Base-by-base conservation (phyloP, 2,113 vertebrate species). In the Anolis sagrei region DNA sequence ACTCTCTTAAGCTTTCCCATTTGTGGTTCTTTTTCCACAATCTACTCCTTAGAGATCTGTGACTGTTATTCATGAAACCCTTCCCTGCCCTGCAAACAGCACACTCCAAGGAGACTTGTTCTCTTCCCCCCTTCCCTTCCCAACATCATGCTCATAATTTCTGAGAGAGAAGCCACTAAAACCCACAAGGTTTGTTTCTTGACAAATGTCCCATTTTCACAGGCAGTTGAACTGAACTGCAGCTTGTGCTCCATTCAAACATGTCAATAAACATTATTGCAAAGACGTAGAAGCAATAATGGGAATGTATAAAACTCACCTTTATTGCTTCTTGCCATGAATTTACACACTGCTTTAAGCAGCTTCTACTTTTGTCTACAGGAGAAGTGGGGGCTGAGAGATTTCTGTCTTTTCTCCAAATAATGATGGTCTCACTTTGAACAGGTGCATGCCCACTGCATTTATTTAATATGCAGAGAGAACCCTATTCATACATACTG, bases 221-320 rank as follows among this genome's bases (percentile, higher is more conserved):
- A 96, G 96, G 91, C 96, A 96, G 95, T 96, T 97, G 95, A 96
- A 96, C 95, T 49, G 91, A 96, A 93, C 94, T 97, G 95, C 94
- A 95, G 95, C 95, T 95, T 95, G 94, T 95, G 95, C 95, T 96
- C 92, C 87, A 0, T 93, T 97, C 95, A 96, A 92, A 97, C 95
- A 95, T 96, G 94, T 97, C 96, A 97, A 96, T 97, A 97, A 97
- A 97, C 96, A 95, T 97, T 96, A 96, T 96, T 96, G 94, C 96
- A 95, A 96, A 96, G 95, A 96, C 79, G 94, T 94, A 95, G 91
- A 96, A 94, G 95, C 92, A 95, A 94, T 97, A 97, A 96, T 92
- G 84, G 93, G 91, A 95, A 96, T 95, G 92, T 96, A 94, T 96
- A 96, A 97, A 96, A 94, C 91, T 95, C 93, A 96, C 93, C 93